phyloP scores from a whole-genome alignment of 1,140 invertebrate genomes.

The Hormaphis cornu region DNA sequence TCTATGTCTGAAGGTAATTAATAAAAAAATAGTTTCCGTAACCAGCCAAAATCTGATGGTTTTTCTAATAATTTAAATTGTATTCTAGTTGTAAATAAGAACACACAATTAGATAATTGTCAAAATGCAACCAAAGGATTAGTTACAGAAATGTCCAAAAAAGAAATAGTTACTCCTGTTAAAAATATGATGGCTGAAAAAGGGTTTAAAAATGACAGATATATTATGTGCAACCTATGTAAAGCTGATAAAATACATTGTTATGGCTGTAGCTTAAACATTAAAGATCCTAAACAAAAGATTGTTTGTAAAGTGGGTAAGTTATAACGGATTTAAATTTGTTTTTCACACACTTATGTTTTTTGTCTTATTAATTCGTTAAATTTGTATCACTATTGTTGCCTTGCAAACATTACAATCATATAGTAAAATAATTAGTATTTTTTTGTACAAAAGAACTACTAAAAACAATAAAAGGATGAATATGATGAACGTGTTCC shows the following conservation, averaged over 20 bases:
- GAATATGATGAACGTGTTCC: no score
- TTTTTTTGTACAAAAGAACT: no score
- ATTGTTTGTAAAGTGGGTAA: constrained; percentile 20
- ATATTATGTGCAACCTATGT: constrained; percentile 13
- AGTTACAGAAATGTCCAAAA: background rate
- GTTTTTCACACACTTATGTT: no score
- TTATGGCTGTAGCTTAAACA: background rate
- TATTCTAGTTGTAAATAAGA: background rate
- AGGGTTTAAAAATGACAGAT: background rate
- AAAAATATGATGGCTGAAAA: background rate
- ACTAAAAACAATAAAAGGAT: no score
- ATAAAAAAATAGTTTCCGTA: background rate
- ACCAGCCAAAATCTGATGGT: background rate
- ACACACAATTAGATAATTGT: background rate
- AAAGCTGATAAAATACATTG: background rate
- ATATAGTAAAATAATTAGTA: no score
- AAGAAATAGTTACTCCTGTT: background rate
- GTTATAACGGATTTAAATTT: no score
- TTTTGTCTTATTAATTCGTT: no score
- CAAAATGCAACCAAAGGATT: background rate
- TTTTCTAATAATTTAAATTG: background rate
- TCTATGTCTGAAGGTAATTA: background rate
- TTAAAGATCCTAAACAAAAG: constrained; percentile 4
- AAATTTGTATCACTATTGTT: no score
- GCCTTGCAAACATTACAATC: no score